Evolutionary conservation across 2,888 invertebrate genomes (phyloP).

Genomic region (Chaetoderma sp.): DNA sequence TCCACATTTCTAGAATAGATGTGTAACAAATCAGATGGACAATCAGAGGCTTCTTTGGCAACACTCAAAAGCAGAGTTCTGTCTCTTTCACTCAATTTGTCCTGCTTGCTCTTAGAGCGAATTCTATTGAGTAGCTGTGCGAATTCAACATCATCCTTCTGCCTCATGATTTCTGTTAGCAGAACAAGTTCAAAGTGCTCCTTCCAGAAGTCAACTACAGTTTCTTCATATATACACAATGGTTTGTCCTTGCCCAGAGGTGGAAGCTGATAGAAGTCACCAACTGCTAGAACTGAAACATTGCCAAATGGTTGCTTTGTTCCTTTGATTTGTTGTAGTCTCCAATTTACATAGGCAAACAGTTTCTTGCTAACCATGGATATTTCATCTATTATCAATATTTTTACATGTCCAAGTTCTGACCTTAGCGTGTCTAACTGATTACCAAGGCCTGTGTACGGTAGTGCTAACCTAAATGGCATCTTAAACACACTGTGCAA

Average conservation of each 20-base stretch:
- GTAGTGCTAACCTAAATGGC: neutral
- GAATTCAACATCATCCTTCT: neutral
- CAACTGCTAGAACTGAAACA: slow-evolving; percentile 17
- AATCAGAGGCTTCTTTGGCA: slow-evolving; percentile 6
- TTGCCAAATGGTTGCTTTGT: slow-evolving; percentile 25
- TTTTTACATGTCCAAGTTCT: slow-evolving; percentile 22
- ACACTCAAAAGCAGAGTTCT: too few species aligned
- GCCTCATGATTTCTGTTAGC: slow-evolving; percentile 2
- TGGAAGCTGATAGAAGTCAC: slow-evolving; percentile 25
- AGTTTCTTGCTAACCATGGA: slow-evolving; percentile 55
- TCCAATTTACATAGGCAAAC: slow-evolving; percentile 47
- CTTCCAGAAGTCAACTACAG: neutral
- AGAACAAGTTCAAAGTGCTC: slow-evolving; percentile 5
- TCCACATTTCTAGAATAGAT: slow-evolving; percentile 27
- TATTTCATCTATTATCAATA: slow-evolving; percentile 61
- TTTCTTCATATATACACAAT: too few species aligned
- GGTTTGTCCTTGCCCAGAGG: neutral
- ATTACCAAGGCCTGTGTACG: slow-evolving; percentile 15
- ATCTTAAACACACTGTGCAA: slow-evolving; percentile 17
- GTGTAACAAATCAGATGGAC: slow-evolving; percentile 17
- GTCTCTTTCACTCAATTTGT: neutral
- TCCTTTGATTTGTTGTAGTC: slow-evolving; percentile 51
- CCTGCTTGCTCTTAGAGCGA: slow-evolving; percentile 13
- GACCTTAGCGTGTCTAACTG: neutral
- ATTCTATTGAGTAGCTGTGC: slow-evolving; percentile 21